Evolutionary conservation across 2,113 vertebrate genomes (phyloP), one percentile per base, ranked within the genome.

Genomic region (Passer montanus): DNA sequence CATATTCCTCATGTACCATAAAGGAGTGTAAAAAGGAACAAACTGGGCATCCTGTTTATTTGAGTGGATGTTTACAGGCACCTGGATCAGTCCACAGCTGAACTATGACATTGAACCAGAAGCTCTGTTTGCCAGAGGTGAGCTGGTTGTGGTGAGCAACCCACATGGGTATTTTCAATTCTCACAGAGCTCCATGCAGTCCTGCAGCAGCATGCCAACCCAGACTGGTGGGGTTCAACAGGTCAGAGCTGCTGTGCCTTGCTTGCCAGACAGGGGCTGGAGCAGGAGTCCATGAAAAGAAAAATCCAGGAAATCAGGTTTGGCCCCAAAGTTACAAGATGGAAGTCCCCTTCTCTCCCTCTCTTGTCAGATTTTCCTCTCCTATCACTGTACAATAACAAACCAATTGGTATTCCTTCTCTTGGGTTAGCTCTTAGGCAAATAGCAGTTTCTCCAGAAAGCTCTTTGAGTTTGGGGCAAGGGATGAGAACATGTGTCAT

Each of bases 171-270:
- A 13, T 73, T 87, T 64, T 89, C n/a, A 35, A 2, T 22, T 24
- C 31, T 56, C 41, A 52, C 37, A 85, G 62, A 73, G 11, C 31
- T 85, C 62, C 47, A 15, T 43, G 19, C 22, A 43, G 39, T 59
- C 15, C 44, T 37, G 39, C 27, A 69, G 63, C 44, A 73, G 44
- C 1, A 3, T 56, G 21, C 27, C 2, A 4, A 53, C 11, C 7
- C 2, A 2, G 56, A 50, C 1, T 1, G 4, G 24, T 43, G 20
- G 41, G 28, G 9, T 7, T 41, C 2, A 4, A 23, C 18, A 39
- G 13, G 10, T 23, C 26, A 84, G 46, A 93, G 47, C 23, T n/a
- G 19, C 41, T 66, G 64, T 11, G 64, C 14, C 31, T 80, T 74
- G n/a, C 46, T 66, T 55, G 9, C 23, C 31, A 69, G 20, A 10